Conservation (phyloP, 2,888 invertebrate species). For the Dolichopus griseipennis region DNA sequence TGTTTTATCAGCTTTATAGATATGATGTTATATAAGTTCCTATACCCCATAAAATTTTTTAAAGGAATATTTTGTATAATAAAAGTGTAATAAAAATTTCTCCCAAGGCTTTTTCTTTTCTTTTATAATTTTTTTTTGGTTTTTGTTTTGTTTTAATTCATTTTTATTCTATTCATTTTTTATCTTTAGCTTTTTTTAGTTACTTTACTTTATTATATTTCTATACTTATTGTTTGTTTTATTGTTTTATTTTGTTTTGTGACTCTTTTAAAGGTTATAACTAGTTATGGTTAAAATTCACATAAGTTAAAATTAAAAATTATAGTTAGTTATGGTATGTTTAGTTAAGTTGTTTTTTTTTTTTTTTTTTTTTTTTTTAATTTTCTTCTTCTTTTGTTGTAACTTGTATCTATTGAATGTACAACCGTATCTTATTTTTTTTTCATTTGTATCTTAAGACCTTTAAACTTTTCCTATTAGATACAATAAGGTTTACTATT, state of each 20-base stretch:
- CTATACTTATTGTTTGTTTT: too few relatives aligned
- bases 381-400: too few relatives aligned
- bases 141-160: not conserved
- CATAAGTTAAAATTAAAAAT: not conserved
- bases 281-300: not conserved
- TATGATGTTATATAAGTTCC: too few relatives aligned
- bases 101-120: not conserved
- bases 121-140: not conserved
- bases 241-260: not conserved
- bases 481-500: too few relatives aligned
- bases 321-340: not conserved
- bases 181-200: not conserved
- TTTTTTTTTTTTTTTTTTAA: too few relatives aligned
- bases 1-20: too few relatives aligned
- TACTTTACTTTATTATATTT: not conserved
- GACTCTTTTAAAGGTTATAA: not conserved
- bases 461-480: too few relatives aligned
- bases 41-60: not conserved
- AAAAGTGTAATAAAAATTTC: slow-evolving; percentile 6
- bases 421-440: too few relatives aligned
- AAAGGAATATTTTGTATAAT: not conserved
- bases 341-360: too few relatives aligned
- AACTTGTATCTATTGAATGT: too few relatives aligned
- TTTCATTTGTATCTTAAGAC: too few relatives aligned
- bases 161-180: not conserved